Conservation (phyloP, 2,113 vertebrate genomes). For the Turnix velox region DNA sequence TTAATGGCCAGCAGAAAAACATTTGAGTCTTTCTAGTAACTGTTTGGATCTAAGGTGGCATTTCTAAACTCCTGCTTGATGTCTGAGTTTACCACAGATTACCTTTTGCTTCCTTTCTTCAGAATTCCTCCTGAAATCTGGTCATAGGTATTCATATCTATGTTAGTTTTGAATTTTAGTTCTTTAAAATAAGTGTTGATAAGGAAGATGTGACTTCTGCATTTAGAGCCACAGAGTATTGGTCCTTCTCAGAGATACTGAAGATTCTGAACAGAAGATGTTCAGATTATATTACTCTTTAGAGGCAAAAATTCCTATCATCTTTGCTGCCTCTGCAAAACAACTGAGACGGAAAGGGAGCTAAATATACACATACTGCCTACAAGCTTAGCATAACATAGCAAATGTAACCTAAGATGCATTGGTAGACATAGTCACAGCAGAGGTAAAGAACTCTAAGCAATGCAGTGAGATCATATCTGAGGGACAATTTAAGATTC, state of each 20-base stretch:
- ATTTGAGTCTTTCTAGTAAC: background rate
- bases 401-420: background rate
- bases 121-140: background rate
- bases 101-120: background rate
- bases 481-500: background rate
- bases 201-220: background rate
- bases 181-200: background rate
- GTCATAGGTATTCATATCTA: rapidly evolving
- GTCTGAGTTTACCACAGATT: background rate
- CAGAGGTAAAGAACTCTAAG: background rate
- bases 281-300: background rate
- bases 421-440: background rate
- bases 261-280: background rate
- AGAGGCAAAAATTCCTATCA: background rate
- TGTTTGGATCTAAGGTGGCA: background rate
- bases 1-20: background rate
- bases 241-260: background rate
- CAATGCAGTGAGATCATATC: background rate
- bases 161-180: background rate
- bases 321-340: background rate
- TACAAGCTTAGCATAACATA: background rate
- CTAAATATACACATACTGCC: background rate
- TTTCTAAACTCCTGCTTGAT: background rate
- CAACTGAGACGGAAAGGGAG: background rate
- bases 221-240: background rate